These are phyloP conservation scores for Ascidia mentula DNA, from an alignment of 23 tunicate species.

Conservation along the genomic window DNA sequence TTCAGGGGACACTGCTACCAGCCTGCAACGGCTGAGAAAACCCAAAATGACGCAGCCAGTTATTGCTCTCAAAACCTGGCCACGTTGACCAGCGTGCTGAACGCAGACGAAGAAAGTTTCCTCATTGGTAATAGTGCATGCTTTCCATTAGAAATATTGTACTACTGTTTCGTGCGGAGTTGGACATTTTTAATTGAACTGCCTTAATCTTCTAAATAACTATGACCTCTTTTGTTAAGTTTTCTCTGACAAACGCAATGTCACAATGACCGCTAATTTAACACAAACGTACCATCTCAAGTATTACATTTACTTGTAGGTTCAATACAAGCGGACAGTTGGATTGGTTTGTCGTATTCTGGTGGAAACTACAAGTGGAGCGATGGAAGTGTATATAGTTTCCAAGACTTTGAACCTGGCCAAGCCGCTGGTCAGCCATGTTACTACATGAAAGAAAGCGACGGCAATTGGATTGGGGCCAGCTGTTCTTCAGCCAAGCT, in stretches of 20 bases:
- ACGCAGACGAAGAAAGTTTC: slow-evolving; percentile 63
- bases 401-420: slow-evolving; percentile 35
- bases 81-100: slow-evolving; percentile 48
- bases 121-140: slow-evolving; percentile 80
- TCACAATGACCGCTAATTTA: no score
- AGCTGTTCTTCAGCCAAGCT: slow-evolving; percentile 10
- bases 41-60: slow-evolving; percentile 36
- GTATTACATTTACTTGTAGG: slow-evolving; percentile 34
- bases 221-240: no score
- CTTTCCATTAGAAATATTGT: no score
- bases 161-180: no score
- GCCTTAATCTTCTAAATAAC: no score
- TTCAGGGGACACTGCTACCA: slow-evolving; percentile 51
- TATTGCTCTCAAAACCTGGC: slow-evolving; percentile 48
- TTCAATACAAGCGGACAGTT: slow-evolving; percentile 42
- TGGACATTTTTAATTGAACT: no score
- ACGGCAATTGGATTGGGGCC: slow-evolving; percentile 34
- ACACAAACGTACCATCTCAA: no score
- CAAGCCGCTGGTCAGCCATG: slow-evolving; percentile 31
- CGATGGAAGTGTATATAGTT: slow-evolving; percentile 26
- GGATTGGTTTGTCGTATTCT: slow-evolving; percentile 74
- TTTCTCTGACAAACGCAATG: no score
- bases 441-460: slow-evolving; percentile 36
- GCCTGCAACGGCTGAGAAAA: slow-evolving; percentile 38
- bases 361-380: slow-evolving; percentile 59